phyloP scores from a whole-genome alignment of 2,113 vertebrate genomes.

The Ictalurus furcatus region DNA sequence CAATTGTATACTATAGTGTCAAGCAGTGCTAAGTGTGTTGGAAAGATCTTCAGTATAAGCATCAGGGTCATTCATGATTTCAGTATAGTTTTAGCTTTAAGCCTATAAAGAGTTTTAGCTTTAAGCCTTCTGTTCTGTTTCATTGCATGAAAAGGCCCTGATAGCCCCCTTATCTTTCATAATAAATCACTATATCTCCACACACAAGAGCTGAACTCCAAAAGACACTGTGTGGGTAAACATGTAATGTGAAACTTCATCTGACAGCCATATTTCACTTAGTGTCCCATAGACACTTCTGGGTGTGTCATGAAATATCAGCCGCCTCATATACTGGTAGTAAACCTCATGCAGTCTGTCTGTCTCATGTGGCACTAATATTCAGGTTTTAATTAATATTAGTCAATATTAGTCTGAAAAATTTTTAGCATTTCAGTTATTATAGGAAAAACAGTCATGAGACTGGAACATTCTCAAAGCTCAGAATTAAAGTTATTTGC shows the following conservation, averaged over 20 bases:
- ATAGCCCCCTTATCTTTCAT: not conserved
- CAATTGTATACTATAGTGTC: not conserved
- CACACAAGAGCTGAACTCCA: not conserved
- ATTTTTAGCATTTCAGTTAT: too few species aligned
- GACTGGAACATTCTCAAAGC: not conserved
- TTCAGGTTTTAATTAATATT: not conserved
- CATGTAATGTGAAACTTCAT: conserved; percentile 68
- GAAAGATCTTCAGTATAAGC: not conserved
- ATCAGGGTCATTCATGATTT: not conserved
- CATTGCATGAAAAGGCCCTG: not conserved
- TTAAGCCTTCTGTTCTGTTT: not conserved
- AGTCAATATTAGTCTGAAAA: too few species aligned
- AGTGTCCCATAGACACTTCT: conserved; percentile 54
- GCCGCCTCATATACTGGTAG: conserved; percentile 51
- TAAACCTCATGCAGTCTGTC: conserved; percentile 24
- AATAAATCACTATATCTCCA: not conserved
- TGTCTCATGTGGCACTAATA: conserved; percentile 16
- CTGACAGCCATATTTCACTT: conserved; percentile 58
- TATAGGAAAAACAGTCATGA: too few species aligned
- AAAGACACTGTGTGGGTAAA: conserved; percentile 59
- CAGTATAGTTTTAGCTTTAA: not conserved
- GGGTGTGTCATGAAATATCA: conserved; percentile 47
- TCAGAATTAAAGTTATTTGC: not conserved
- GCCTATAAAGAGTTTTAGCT: not conserved
- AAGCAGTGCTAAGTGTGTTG: not conserved